Base-by-base conservation (phyloP, 2,888 invertebrate genomes). In the Drosophila maculinotata region DNA sequence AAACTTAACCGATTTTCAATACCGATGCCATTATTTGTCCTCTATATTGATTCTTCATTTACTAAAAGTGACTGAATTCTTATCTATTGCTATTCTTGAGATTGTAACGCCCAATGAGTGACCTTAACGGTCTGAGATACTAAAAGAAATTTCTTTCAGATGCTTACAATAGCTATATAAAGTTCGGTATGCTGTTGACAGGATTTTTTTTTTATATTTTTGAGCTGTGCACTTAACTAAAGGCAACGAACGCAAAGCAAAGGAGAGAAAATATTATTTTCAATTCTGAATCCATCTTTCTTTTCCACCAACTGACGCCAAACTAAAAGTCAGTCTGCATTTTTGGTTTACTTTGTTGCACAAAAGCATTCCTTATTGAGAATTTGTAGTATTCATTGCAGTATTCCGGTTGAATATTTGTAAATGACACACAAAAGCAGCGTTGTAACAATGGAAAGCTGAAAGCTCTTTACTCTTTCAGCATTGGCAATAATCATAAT, bases 401-500 rank as follows among this genome's bases (percentile, higher is more conserved):
- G 17, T 17, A 26, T 17, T 30, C 9, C 44, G 30, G 45, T 30
- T 30, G 30, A 30, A 9, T 30, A 30, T n/a, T n/a, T n/a, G n/a
- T n/a, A n/a, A n/a, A n/a, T n/a, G n/a, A n/a, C n/a, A n/a, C n/a
- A n/a, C n/a, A n/a, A n/a, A n/a, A n/a, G n/a, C n/a, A n/a, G n/a
- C n/a, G 20, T 20, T 17, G 2, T 5, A 7, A 7, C 14, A 14
- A 25, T 14, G 4, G n/a, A 23, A n/a, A 26, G 53, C 44, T 44
- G 14, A 4, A 8, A 28, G 42, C 10, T 35, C 54, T 52, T 42
- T 26, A 15, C 12, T 26, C 4, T 12, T 6, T 26, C 35, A 31
- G 42, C 10, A 49, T 39, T 38, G 44, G 39, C 49, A 54, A 71
- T 78, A 60, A 71, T 56, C 57, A 68, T 71, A 68, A 75, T 59